A percentile compares a stretch with the other conserved stretches of the same genome.
phyloP scores from a whole-genome alignment of 2,888 invertebrate genomes.

The Clusia tigrina region DNA sequence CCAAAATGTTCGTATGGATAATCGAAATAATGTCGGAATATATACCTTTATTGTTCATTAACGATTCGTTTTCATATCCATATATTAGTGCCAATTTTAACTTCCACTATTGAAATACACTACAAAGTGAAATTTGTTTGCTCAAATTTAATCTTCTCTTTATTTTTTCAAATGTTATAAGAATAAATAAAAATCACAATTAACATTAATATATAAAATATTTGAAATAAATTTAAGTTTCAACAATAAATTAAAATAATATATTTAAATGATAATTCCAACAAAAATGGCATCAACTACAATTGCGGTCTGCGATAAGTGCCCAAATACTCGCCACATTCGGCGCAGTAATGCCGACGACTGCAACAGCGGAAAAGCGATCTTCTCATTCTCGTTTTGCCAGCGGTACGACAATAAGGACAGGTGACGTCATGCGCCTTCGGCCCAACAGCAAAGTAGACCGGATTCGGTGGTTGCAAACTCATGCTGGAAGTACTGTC shows the following conservation, averaged over 20 bases:
- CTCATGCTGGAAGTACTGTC: slow-evolving; percentile 34
- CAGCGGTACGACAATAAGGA: slow-evolving; percentile 53
- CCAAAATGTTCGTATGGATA: too few species aligned
- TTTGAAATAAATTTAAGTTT: too few species aligned
- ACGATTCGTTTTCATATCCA: too few species aligned
- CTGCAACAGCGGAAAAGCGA: slow-evolving; percentile 48
- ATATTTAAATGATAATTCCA: background rate
- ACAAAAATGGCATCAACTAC: slow-evolving; percentile 28
- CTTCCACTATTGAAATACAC: too few species aligned
- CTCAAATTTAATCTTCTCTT: too few species aligned
- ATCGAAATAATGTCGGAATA: too few species aligned
- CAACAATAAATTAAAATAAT: background rate
- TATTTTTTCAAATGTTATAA: too few species aligned
- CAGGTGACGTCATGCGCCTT: slow-evolving; percentile 55
- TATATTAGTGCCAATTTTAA: too few species aligned
- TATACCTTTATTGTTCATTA: too few species aligned
- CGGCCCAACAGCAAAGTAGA: slow-evolving; percentile 61
- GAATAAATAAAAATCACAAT: background rate
- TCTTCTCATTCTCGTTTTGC: slow-evolving; percentile 50
- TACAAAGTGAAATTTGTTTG: too few species aligned
- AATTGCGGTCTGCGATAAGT: slow-evolving; percentile 59
- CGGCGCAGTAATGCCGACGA: slow-evolving; percentile 56
- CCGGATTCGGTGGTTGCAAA: slow-evolving; percentile 34
- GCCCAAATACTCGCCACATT: slow-evolving; percentile 60
- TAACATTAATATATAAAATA: too few species aligned